Conservation (phyloP, 2,888 invertebrate species). For the Tetranychus piercei region DNA sequence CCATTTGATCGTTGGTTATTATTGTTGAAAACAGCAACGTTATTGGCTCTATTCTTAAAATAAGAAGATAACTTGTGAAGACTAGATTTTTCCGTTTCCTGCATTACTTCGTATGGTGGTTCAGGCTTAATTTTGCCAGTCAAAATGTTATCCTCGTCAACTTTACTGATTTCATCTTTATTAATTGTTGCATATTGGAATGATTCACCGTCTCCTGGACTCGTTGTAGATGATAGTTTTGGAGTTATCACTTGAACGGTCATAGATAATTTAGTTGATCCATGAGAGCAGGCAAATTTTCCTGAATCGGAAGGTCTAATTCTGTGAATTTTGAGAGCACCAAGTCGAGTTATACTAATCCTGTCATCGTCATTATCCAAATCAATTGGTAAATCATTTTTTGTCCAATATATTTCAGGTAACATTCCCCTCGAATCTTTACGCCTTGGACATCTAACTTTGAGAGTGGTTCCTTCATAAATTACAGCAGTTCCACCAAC, state of each 20-base stretch:
- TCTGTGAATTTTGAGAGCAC: constrained; percentile 64
- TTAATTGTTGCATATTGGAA: background rate
- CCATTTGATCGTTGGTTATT: background rate
- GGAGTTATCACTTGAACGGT: background rate
- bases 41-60: background rate
- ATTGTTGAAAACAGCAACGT: background rate
- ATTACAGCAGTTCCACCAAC: constrained; percentile 77
- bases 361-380: constrained; percentile 1
- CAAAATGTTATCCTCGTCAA: background rate
- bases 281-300: constrained; percentile 63
- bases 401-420: constrained; percentile 8
- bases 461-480: constrained; percentile 72
- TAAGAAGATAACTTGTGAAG: background rate
- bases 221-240: background rate
- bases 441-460: constrained; percentile 62
- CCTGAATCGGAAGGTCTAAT: constrained; percentile 63
- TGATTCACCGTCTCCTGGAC: background rate
- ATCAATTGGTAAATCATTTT: constrained; percentile 12
- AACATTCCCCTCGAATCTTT: constrained; percentile 23
- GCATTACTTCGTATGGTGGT: background rate
- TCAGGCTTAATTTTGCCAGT: background rate
- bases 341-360: constrained; percentile 31
- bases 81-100: background rate
- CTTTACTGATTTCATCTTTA: background rate
- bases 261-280: constrained; percentile 40